These are phyloP conservation scores for Axea sp. DNA, from an alignment of 2,888 invertebrate genomes.

Conservation along the genomic window DNA sequence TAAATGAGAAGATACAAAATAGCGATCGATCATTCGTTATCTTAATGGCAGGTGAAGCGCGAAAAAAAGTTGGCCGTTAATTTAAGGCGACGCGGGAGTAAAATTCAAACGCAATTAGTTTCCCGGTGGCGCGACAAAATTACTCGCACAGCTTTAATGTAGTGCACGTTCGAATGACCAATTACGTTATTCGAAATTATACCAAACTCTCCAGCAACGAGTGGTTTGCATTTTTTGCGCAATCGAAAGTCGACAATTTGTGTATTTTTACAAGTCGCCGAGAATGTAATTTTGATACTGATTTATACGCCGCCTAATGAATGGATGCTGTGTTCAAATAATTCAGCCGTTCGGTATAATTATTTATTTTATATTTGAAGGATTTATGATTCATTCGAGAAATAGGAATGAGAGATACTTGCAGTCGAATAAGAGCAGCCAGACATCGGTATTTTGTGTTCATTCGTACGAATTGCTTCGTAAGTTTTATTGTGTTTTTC, in stretches of 20 bases:
- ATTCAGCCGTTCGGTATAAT: slow-evolving; percentile 25
- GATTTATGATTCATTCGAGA: slow-evolving; percentile 10
- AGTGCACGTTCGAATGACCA: slow-evolving; percentile 35
- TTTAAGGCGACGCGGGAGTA: slow-evolving; percentile 18
- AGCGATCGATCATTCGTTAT: slow-evolving; percentile 45
- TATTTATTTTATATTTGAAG: slow-evolving; percentile 18
- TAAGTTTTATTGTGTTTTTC: too few relatives aligned
- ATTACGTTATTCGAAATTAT: slow-evolving; percentile 50
- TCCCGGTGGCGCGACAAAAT: slow-evolving; percentile 15
- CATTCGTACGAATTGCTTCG: too few relatives aligned
- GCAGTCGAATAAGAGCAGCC: too few relatives aligned
- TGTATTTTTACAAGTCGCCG: slow-evolving; percentile 27
- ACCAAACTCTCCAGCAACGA: slow-evolving; percentile 27
- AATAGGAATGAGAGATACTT: too few relatives aligned
- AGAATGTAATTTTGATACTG: slow-evolving; percentile 49
- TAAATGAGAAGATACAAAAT: slow-evolving; percentile 21
- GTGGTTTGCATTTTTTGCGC: slow-evolving; percentile 45
- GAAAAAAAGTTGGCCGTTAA: slow-evolving; percentile 19
- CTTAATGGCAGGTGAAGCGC: slow-evolving; percentile 14
- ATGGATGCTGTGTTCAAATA: slow-evolving; percentile 31
- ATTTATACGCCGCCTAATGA: slow-evolving; percentile 39
- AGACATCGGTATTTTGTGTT: too few relatives aligned
- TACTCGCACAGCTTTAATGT: slow-evolving; percentile 18
- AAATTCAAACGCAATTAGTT: slow-evolving; percentile 40
- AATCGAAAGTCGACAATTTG: slow-evolving; percentile 44